Evolutionary conservation across 2,797 vertebrate genomes (phyloP), one percentile per base, ranked within the genome.

Genomic region (Acanthurus leucopareius): DNA sequence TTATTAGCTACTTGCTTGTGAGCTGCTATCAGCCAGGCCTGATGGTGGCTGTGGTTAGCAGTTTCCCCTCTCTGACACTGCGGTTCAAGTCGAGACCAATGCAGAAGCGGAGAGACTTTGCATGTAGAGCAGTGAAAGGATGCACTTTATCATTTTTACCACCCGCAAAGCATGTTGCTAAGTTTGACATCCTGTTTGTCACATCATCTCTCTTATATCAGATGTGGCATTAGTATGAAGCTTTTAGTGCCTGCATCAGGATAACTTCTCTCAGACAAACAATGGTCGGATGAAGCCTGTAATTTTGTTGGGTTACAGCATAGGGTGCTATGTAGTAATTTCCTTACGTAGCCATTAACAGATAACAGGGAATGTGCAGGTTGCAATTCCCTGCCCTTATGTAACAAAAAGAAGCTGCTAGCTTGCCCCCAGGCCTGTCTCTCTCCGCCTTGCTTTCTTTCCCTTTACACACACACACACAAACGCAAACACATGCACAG

Each of bases 331-430:
- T 61, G 56, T 11, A 44, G 69, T 60, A 28, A 69, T 62, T 81
- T 67, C 16, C 19, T 67, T 32, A 17, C 47, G 60, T 61, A 61
- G 20, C 52, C 11, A 13, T 52, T 73, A 73, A 73, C 47, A 77
- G 62, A 78, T 69, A 59, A 77, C 44, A 83, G 45, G 25, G 38
- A 72, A 77, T 58, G 73, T 69, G 58, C 68, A 80, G 79, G 62
- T 67, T 75, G 54, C 65, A 82, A 63, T 83, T 87, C 75, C 47
- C 42, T 54, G 56, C 35, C 62, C 70, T 92, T 89, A 84, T 82
- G 80, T 84, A 90, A 87, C 84, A 84, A 63, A 51, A 72, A 77
- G 45, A 63, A 82, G 83, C 85, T 90, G 56, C 75, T 38, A 85
- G 84, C 75, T 87, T 77, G 64, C 86, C 88, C 87, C n/a, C 54